Evolutionary conservation across 2,888 invertebrate species (phyloP), one percentile per base, ranked within the genome.

Genomic region (Hemaris fuciformis): DNA sequence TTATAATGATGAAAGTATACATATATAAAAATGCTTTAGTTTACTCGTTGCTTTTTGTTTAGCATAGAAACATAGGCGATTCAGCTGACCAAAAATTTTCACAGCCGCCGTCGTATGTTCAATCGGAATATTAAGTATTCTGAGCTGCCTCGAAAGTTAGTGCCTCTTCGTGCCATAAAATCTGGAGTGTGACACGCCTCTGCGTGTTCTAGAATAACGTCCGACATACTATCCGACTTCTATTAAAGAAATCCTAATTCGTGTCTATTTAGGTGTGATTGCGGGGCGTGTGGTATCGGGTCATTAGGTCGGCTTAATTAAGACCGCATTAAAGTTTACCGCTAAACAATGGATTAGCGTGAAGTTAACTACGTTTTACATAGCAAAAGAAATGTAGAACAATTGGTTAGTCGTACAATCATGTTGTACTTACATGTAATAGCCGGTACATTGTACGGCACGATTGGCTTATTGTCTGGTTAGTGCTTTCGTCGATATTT

Each of bases 281-380:
- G 8, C 4, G 27, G 22, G 53, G 31, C 7, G n/a, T 53, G 25
- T 48, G 15, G 27, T 48, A 15, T 53, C 31, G 27, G 53, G 53
- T 53, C 27, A 53, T 53, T 53, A 31, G 53, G 53, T 53, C 53
- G 18, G 15, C 3, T 31, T 53, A 53, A 53, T 53, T 27, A 53
- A 31, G 31, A 31, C 8, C 18, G 7, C 27, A 10, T 18, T 10
- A 18, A 15, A 3, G 8, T 4, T 38, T n/a, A 38, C 38, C 38
- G 10, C 31, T 18, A 53, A 53, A 53, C 53, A 8, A 8, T 31
- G 31, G 18, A 31, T 27, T 31, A 27, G 18, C 31, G 53, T 31
- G 27, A 23, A 23, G 8, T 31, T 25, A 18, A 48, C 20, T 43
- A 10, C 20, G 3, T 15, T 27, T 48, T 15, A n/a, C 6, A 25